Percentiles rank a stretch among this genome's conserved stretches.
These are phyloP conservation scores for Stomorhina lunata DNA, from an alignment of 2,888 invertebrate species.

Conservation along the genomic window DNA sequence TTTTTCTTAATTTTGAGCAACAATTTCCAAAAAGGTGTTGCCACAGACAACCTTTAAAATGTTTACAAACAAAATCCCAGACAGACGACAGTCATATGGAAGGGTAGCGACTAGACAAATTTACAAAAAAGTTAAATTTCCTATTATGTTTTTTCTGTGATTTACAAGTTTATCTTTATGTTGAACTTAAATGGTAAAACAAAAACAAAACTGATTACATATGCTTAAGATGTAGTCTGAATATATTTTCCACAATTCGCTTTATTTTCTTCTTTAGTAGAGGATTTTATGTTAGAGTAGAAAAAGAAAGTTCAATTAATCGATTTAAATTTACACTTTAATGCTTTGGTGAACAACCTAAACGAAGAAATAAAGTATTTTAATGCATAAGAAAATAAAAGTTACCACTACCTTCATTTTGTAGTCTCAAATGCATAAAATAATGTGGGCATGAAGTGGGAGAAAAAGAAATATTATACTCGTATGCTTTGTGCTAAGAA, in stretches of 20 bases:
- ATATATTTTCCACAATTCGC: neutral
- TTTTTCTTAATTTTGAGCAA: neutral
- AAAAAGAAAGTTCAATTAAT: constrained; percentile 69
- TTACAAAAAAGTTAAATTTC: neutral
- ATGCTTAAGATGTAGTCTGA: constrained; percentile 15
- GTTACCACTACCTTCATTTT: constrained; percentile 29
- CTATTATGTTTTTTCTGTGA: neutral
- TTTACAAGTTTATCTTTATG: too few relatives aligned
- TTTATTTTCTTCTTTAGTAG: neutral
- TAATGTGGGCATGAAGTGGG: neutral
- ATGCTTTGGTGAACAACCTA: constrained; percentile 65
- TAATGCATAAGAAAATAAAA: neutral
- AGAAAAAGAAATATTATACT: neutral
- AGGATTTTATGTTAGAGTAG: constrained; percentile 31
- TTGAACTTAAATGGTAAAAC: too few relatives aligned
- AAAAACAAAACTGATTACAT: constrained; percentile 30
- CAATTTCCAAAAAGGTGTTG: neutral
- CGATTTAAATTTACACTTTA: constrained; percentile 69
- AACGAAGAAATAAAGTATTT: neutral
- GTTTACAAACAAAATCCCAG: too few relatives aligned
- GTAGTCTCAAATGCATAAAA: neutral
- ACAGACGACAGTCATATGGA: too few relatives aligned
- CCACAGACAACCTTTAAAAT: neutral
- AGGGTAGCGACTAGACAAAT: too few relatives aligned
- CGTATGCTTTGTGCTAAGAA: neutral